These are phyloP conservation scores for Drosophila parthenogenetica DNA, from an alignment of 2,888 invertebrate species.

Conservation along the genomic window DNA sequence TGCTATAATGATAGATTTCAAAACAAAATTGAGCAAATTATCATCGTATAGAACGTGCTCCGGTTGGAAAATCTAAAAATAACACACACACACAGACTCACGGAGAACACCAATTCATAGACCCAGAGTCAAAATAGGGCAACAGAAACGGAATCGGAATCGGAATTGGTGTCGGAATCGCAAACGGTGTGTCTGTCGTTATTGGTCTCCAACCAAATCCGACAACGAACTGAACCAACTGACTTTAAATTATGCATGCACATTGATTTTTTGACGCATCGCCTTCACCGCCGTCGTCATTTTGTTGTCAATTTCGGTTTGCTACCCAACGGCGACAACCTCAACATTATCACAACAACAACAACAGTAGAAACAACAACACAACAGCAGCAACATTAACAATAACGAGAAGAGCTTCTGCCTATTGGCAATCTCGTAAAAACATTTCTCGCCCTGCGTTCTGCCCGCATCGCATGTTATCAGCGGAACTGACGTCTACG, in stretches of 20 bases:
- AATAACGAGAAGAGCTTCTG: constrained; percentile 36
- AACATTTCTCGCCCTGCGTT: constrained; percentile 42
- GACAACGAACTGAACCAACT: constrained; percentile 32
- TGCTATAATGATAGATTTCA: constrained; percentile 76
- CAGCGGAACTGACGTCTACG: constrained; percentile 83
- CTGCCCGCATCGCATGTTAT: constrained; percentile 82
- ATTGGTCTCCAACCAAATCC: constrained; percentile 7
- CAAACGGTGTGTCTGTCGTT: constrained; percentile 14
- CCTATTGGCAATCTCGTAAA: constrained; percentile 59
- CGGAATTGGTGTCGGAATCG: neutral
- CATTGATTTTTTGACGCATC: constrained; percentile 73
- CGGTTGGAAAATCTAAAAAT: constrained; percentile 67
- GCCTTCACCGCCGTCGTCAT: constrained; percentile 18
- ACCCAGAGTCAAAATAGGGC: constrained; percentile 1
- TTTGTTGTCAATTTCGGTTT: constrained; percentile 17
- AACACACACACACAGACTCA: constrained; percentile 14
- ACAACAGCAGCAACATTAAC: constrained; percentile 14
- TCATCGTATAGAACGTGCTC: constrained; percentile 67
- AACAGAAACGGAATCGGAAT: constrained; percentile 21
- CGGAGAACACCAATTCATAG: constrained; percentile 7
- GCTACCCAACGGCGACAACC: constrained; percentile 38
- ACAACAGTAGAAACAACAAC: constrained; percentile 15
- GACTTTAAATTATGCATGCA: constrained; percentile 77
- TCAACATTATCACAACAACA: constrained; percentile 23
- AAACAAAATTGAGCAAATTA: constrained; percentile 77